Base-by-base conservation (phyloP, 2,888 invertebrate species). In the Blomia tropicalis region DNA sequence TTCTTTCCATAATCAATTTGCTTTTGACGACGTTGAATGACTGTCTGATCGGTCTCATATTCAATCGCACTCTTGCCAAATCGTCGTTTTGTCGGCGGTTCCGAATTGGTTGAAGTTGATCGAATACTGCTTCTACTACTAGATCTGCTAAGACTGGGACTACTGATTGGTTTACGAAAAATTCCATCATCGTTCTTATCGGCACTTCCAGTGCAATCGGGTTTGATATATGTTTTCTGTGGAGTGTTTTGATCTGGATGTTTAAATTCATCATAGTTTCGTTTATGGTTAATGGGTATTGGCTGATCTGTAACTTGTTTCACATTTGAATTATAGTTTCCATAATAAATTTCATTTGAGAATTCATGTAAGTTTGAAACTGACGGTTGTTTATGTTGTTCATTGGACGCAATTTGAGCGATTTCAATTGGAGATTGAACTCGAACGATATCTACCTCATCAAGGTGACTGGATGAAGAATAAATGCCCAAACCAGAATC, bases 1-100 rank as follows among this genome's bases (percentile, higher is more conserved):
- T 89, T 90, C 75, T 91, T 92, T 14, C 93, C 93, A 76, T 87
- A 93, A 73, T 91, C 89, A 70, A 93, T 85, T 75, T 91, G 90
- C 74, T 92, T 92, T 71, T 91, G 89, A 47, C 92, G 79, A 66
- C 92, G 80, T 43, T 79, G 76, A 64, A 93, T 75, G 27, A 85
- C 74, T 2, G 71, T 76, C 19, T 82, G 79, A 75, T 92, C 86
- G 5, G 80, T 81, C 1, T 59, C 60, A 17, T 29, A 53, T 29
- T 63, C 65, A 3, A 60, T 27, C 22, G 63, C 59, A 22, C 51
- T 63, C 30, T 66, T 66, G 2, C n/a, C 17, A 11, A 14, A 7
- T 22, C n/a, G 7, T 19, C 51, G 7, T 19, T 47, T 47, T 7
- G n/a, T 7, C n/a, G 51, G 51, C 51, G 51, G 51, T 27, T 47